Evolutionary conservation across 1,140 invertebrate species (phyloP).

Genomic region (Psix sp.): DNA sequence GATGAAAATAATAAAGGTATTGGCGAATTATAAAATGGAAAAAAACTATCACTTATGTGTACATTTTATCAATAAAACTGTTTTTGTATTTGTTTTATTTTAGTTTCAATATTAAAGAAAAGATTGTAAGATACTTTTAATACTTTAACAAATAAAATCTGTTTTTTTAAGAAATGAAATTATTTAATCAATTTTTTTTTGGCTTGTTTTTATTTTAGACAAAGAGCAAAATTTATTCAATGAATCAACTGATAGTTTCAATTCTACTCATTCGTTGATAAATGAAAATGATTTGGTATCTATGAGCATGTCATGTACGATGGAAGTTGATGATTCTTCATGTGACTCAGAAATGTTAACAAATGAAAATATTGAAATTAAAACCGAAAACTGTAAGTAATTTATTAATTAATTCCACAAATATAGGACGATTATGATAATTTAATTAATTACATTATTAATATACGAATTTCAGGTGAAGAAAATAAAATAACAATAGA

Average conservation of each 20-base stretch:
- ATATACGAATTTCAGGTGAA: slow-evolving; percentile 8
- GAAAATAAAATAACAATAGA: slow-evolving; percentile 24
- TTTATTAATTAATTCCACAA: too few relatives aligned
- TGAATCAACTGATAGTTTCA: not conserved
- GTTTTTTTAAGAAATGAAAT: too few relatives aligned
- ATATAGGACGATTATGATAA: too few relatives aligned
- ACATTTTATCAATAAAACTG: not conserved
- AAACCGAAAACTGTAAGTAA: slow-evolving; percentile 15
- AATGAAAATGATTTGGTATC: slow-evolving; percentile 6
- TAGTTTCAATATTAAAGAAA: slow-evolving; percentile 13
- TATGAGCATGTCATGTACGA: slow-evolving; percentile 11
- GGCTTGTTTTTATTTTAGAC: too few relatives aligned
- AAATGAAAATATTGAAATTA: not conserved
- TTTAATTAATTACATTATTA: not conserved
- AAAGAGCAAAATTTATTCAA: too few relatives aligned
- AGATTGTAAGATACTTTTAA: slow-evolving; percentile 3
- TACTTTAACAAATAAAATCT: too few relatives aligned
- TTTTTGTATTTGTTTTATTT: not conserved
- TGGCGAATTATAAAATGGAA: slow-evolving; percentile 2
- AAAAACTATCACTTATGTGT: not conserved
- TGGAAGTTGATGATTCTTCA: slow-evolving; percentile 21
- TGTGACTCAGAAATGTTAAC: slow-evolving; percentile 8
- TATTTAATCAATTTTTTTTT: too few relatives aligned
- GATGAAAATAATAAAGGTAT: slow-evolving; percentile 32
- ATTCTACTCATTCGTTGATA: too few relatives aligned